Evolutionary conservation across 2,888 invertebrate species (phyloP), one percentile per base, ranked within the genome.

Genomic region (Heteropelma amictum): DNA sequence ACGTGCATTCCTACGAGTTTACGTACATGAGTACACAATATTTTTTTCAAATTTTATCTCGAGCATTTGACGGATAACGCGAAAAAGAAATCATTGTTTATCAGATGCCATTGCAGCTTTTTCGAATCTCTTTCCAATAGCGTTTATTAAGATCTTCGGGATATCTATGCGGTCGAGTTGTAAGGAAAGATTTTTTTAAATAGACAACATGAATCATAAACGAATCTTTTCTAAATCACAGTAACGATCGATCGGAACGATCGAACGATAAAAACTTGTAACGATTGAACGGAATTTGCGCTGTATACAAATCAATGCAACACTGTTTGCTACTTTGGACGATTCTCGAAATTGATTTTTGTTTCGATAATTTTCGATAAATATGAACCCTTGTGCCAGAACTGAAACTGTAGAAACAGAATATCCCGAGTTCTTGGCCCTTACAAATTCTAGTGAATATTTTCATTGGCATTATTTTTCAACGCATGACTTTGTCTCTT

Each of bases 91-190:
- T 45, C 1, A 7, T 19, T 7, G 19, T 17, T 56, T 54, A 60
- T 72, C 68, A 21, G 51, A 40, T 64, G 64, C 61, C 30, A 72
- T 54, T 35, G 58, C 63, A 30, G 56, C n/a, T 42, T 17, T 3
- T 19, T 14, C 42, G 21, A 33, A 70, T n/a, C 35, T 53, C 42
- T 14, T 67, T 72, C 68, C 68, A 26, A 8, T 38, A 38, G 17
- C 30, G 42, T 58, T 69, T 73, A 40, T 19, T 12, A 19, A 35
- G 47, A 35, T 61, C 21, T 23, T 58, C 26, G 26, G 4, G n/a
- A n/a, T n/a, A n/a, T n/a, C n/a, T n/a, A 21, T 33, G 33, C 17
- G 23, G 23, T 10, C 47, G 33, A 12, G 23, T 19, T 17, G 0
- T 2, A 58, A 28, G 10, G 17, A 0, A 6, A 17, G 10, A 30